Evolutionary conservation across 1,140 invertebrate species (phyloP), one percentile per base, ranked within the genome.

Genomic region (Neodiprion lecontei): DNA sequence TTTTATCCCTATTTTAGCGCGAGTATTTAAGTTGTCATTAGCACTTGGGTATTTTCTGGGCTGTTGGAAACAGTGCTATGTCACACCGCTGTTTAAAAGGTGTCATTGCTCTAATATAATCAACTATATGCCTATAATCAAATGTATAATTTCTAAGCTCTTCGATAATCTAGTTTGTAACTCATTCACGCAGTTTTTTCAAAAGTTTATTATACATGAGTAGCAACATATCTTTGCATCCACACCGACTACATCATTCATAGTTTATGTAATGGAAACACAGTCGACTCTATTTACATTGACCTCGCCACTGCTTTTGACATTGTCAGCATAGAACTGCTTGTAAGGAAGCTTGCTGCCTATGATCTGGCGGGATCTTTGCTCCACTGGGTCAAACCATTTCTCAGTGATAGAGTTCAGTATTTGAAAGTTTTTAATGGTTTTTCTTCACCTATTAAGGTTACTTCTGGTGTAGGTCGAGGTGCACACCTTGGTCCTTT

Each of bases 41-140:
- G 53, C 53, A 61, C 10, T 11, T 61, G 53, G 53, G 53, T 61
- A n/a, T n/a, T 61, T 61, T 61, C 53, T n/a, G 10, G n/a, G 53
- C 10, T n/a, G 1, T 11, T 61, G 53, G 53, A 61, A 61, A 61
- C 10, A 11, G n/a, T 61, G 10, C 10, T 61, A 11, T n/a, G n/a
- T 61, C n/a, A 61, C 53, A 11, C 53, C 53, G n/a, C n/a, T 61
- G 53, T n/a, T 11, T 61, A 61, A 61, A 1, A n/a, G 53, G 10
- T 1, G 53, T 61, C 10, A 61, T 61, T 11, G 1, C 10, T 11
- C 53, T 11, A n/a, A 61, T 61, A n/a, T 61, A 61, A 61, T 1
- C n/a, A 61, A 61, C n/a, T 61, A 61, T 61, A 61, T 11, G n/a
- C 53, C 53, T 61, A 61, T 61, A 11, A n/a, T n/a, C n/a, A 61